Base-by-base conservation (phyloP, 2,113 vertebrate genomes). In the Hippolais icterina region DNA sequence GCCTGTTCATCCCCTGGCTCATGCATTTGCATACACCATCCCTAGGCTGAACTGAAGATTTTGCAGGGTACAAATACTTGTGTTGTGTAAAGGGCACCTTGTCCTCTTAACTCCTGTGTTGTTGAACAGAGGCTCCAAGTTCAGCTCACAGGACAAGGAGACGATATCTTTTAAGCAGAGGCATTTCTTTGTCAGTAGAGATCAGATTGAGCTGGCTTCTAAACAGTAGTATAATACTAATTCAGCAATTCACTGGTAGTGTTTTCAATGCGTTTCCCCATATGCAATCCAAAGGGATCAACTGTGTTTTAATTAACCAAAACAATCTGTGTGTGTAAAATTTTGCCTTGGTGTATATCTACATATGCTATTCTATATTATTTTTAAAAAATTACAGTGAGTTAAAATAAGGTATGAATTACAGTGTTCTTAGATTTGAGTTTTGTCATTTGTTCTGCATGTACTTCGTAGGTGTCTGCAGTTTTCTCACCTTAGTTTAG, bases 391-490 rank as follows among this genome's bases (percentile, higher is more conserved):
- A 9, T 41, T 29, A 25, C 6, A 29, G 14, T 14, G 18, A 59
- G 9, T 49, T 86, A 39, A 61, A 61, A 52, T 61, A 61, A 6
- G 4, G 9, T 31, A 11, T 57, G 56, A 86, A 57, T 35, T 8
- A 12, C 21, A 65, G 5, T 5, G 10, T 65, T 33, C 18, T 59
- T 41, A 28, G 14, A 18, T 59, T 15, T 83, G 15, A 23, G 21
- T 47, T 77, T 69, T 77, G 13, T 29, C 5, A 4, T 60, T 82
- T 53, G 21, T 84, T 84, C 41, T 78, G 54, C 60, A 6, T 27
- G 11, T 0, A 0, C 56, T 42, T 65, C 0, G 1, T 64, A 13
- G 25, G 29, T 68, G 23, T 70, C 57, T 71, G 17, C 12, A 8
- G 35, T 49, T 24, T 87, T 14, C 25, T 75, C 29, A 54, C 28